These are phyloP conservation scores for Glyphotaelius pellucidus DNA, from an alignment of 2,888 invertebrate species.

Conservation along the genomic window DNA sequence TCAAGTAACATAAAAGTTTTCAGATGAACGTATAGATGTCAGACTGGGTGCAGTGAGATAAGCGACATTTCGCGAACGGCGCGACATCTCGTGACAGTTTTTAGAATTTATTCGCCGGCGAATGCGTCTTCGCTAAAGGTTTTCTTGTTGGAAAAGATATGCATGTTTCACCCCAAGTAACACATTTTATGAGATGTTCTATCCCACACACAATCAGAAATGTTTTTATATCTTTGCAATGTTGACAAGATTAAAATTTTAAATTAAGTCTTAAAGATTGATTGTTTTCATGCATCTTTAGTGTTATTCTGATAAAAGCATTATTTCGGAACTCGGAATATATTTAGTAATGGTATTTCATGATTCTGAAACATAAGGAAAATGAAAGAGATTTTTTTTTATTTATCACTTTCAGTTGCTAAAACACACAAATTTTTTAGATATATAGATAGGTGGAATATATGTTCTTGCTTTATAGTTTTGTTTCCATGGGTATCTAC, in stretches of 20 bases:
- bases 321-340: too few relatives aligned
- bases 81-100: slow-evolving; percentile 2
- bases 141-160: not conserved
- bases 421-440: too few relatives aligned
- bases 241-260: not conserved
- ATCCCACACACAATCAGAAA: not conserved
- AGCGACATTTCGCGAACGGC: not conserved
- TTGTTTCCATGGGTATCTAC: too few relatives aligned
- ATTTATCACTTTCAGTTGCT: too few relatives aligned
- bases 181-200: not conserved
- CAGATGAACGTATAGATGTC: not conserved
- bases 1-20: not conserved
- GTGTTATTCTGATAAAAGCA: too few relatives aligned
- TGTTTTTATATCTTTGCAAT: not conserved
- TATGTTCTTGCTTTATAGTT: too few relatives aligned
- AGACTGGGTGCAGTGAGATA: not conserved
- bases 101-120: not conserved
- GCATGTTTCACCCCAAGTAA: not conserved
- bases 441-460: too few relatives aligned
- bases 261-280: not conserved
- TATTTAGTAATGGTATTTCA: too few relatives aligned
- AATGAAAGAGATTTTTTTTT: too few relatives aligned
- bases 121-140: not conserved
- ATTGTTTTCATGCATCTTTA: too few relatives aligned
- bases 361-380: too few relatives aligned